Evolutionary conservation across 30 jellyfish, hydroid and myxozoan species (phyloP), one percentile per base, ranked within the genome.

Genomic region (Aurelia sp.): DNA sequence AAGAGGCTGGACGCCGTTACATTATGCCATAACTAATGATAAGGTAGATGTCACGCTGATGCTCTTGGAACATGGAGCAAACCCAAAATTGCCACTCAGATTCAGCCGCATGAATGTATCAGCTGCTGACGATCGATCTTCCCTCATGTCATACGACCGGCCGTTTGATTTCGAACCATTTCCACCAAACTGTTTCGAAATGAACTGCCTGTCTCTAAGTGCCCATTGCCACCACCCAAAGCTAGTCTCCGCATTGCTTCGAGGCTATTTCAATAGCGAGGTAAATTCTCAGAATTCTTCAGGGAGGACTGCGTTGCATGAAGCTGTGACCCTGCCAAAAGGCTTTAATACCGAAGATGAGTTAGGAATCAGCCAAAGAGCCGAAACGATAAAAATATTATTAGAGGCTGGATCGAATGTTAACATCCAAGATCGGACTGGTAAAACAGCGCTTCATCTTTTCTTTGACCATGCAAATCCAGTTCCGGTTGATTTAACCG

Each of bases 201-300:
- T 65, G 84, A 72, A 72, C 21, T 35, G 50, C 13, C 40, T 53
- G 10, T 53, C 13, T 47, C 68, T 72, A 19, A 67, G 69, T 12
- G 67, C 84, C 50, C 84, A 72, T 20, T 72, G 84, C 38, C 84
- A 72, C 55, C 84, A 72, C 11, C 84, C 67, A 33, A 40, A 53
- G 18, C 22, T 72, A 13, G 22, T 72, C 8, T 19, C 84, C 13
- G 50, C 50, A 21, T 72, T 72, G 12, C 22, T 50, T 27, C 50
- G 53, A 17, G 84, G 55, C n/a, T 53, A 12, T 72, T 72, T 72
- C 38, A 17, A 72, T 5, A 67, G 55, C 35, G 67, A 72, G 50
- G 13, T 72, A 4, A 47, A 72, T 53, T 7, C 35, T 35, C 84
- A 47, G 38, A 72, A 44, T 38, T 47, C 84, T 44, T 10, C 63